Base-by-base conservation (phyloP, 2,113 vertebrate species). In the Cryptotis parvus region DNA sequence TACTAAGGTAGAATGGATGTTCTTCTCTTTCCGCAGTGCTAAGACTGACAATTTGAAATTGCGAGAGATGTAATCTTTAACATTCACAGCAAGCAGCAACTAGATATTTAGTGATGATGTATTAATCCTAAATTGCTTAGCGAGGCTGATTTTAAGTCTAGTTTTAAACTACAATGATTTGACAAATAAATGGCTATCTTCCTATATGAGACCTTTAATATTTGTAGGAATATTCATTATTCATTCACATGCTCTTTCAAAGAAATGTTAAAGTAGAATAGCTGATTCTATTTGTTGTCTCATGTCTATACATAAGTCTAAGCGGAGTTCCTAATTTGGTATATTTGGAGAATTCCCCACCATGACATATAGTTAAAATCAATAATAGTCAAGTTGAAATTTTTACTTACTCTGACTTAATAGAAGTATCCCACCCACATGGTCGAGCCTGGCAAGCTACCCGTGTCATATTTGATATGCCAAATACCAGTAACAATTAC, bases 91-190 rank as follows among this genome's bases (percentile, higher is more conserved):
- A 84, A 84, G 27, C n/a, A n/a, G n/a, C n/a, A n/a, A n/a, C n/a
- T n/a, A 65, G 39, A n/a, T 68, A 22, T 20, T 87, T 49, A 76
- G 33, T 66, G 43, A 89, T 85, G 52, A 58, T 3, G 41, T 33
- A 10, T 58, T 45, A 31, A 61, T 5, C 29, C 79, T 81, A 77
- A 63, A 41, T 82, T 82, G 65, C 12, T 87, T 37, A 2, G 18
- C 85, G 22, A 85, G 1, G 10, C n/a, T 82, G 61, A 91, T 77
- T 77, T 94, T 74, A 91, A 94, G n/a, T 80, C 9, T 87, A 41
- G 63, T 61, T 84, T 84, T 33, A 86, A 77, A 35, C 16, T 8
- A 27, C 9, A 91, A 63, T 80, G 58, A 69, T 80, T 75, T 35
- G 55, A 83, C 74, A 82, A 88, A 58, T 49, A 10, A 4, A 35